Base-by-base conservation (phyloP, 2,888 invertebrate species). In the Calliopum simillimum region DNA sequence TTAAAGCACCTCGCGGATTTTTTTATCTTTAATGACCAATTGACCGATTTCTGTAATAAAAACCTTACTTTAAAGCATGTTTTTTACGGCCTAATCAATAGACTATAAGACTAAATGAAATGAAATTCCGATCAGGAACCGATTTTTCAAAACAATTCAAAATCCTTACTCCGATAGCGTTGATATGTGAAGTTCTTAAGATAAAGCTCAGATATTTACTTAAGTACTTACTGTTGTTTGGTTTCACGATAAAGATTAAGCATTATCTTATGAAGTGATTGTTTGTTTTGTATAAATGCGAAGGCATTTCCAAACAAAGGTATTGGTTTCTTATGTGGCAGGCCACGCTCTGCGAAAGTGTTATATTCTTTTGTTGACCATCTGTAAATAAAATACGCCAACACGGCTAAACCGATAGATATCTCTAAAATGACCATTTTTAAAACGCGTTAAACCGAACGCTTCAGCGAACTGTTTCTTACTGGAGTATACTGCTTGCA, bases 281-380 rank as follows among this genome's bases (percentile, higher is more conserved):
- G 25, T 25, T 56, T 74, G 33, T 63, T 55, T 16, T 74, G 1
- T 13, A 74, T n/a, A 1, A 76, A 47, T 0, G 14, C 5, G 0
- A 5, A n/a, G 58, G 69, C 71, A 43, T 78, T 80, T 1, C 82
- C 82, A 0, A 83, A 14, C 4, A 82, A 12, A 1, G 82, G 81
- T 4, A 74, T 13, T 0, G 84, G 84, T 43, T 81, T 78, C 11
- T 77, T 77, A 56, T 75, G 79, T 1, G 75, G 71, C 3, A 84
- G 21, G 3, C 80, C 78, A 4, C 79, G 78, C 16, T 76, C 72
- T 5, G 71, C 62, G 58, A 83, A 82, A 33, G 73, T 77, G 21
- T 76, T 71, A 21, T 74, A 75, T 4, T 70, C 71, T 4, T 65
- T 62, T 0, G 77, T 81, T 11, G 76, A 55, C 80, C 79, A 82